Percentiles rank a stretch among this genome's conserved stretches.
These are phyloP conservation scores for Pitangus sulphuratus DNA, from an alignment of 2,797 vertebrate genomes.

Conservation along the genomic window DNA sequence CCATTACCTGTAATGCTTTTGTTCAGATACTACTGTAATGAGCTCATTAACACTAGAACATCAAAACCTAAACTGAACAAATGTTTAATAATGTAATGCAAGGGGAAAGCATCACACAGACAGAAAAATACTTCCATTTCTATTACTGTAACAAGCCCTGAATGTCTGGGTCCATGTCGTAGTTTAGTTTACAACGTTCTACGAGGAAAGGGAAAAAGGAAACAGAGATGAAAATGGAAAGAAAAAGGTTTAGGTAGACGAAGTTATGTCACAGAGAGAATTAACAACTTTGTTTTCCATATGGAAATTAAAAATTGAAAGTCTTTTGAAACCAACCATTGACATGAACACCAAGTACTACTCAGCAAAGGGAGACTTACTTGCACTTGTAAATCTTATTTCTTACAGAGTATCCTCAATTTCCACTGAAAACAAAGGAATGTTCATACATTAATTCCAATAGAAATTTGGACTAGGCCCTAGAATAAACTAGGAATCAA, in stretches of 20 bases:
- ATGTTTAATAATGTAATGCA: background rate
- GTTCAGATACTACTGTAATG: background rate
- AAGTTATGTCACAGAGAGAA: background rate
- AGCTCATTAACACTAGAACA: background rate
- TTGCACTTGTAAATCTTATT: background rate
- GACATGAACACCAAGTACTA: background rate
- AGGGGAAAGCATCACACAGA: background rate
- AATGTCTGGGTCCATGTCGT: background rate
- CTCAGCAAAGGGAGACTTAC: background rate
- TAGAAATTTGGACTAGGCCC: background rate
- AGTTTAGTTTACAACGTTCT: background rate
- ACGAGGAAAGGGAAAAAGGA: background rate
- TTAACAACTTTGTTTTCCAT: background rate
- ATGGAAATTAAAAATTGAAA: background rate
- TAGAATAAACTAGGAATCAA: background rate
- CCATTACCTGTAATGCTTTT: slow-evolving; percentile 6
- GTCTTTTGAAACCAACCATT: background rate
- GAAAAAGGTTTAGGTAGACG: background rate
- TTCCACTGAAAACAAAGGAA: background rate
- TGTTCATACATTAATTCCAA: background rate
- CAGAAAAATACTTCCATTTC: background rate
- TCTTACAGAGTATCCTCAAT: background rate
- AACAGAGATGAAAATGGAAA: background rate
- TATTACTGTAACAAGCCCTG: background rate
- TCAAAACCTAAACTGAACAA: slow-evolving; percentile 1